phyloP scores from a whole-genome alignment of 1,140 invertebrate genomes.

The Drosophila lowei region DNA sequence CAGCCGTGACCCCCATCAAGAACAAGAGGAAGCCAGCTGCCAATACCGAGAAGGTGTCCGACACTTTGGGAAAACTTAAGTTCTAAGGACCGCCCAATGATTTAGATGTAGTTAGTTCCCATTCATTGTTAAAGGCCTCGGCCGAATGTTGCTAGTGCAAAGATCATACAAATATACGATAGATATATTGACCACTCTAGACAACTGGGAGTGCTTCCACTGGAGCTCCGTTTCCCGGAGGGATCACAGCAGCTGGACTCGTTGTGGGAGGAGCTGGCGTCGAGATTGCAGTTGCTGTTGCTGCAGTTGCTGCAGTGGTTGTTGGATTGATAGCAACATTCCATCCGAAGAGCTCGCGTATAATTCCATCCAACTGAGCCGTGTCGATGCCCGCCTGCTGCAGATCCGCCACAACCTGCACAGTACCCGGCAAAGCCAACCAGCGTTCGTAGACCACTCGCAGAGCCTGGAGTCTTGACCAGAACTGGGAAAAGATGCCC shows the following conservation, averaged over 20 bases:
- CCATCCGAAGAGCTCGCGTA: conserved; percentile 70
- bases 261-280: conserved; percentile 29
- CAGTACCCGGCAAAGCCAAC: conserved; percentile 43
- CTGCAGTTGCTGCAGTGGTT: conserved; percentile 14
- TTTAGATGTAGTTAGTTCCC: conserved; percentile 39
- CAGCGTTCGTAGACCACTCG: conserved; percentile 69
- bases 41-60: conserved; percentile 69
- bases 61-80: conserved; percentile 75
- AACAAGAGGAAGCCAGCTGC: conserved; percentile 68
- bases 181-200: conserved; percentile 32
- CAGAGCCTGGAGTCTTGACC: conserved; percentile 50
- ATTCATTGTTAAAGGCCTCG: conserved; percentile 24
- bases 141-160: conserved; percentile 43
- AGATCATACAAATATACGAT: conserved; percentile 58
- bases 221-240: conserved; percentile 20
- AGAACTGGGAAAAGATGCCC: conserved; percentile 71
- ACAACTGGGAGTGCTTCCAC: conserved; percentile 15
- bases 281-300: neutral
- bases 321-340: conserved; percentile 40
- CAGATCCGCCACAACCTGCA: conserved; percentile 53
- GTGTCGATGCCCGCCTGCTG: conserved; percentile 61
- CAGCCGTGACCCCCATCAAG: conserved; percentile 54
- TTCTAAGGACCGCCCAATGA: conserved; percentile 46
- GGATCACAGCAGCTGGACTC: conserved; percentile 45
- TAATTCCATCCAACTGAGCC: conserved; percentile 52